Base-by-base conservation (phyloP, 2,888 invertebrate genomes). In the Ecliptopera silaceata region DNA sequence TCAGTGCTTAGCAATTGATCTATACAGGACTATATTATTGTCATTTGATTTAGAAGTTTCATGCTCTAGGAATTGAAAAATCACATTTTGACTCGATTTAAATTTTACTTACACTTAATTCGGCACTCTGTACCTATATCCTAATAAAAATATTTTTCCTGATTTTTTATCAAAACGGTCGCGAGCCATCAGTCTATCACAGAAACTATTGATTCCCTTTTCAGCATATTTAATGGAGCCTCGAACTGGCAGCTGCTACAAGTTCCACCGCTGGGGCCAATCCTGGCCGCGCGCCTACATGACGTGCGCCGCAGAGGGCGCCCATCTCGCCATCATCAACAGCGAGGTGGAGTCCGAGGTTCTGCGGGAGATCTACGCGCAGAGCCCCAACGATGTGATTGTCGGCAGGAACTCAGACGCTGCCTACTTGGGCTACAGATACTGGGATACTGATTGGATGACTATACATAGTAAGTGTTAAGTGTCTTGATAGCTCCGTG, bases 281-380 rank as follows among this genome's bases (percentile, higher is more conserved):
- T 71, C 65, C 1, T 84, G 79, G 74, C 63, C 72, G 0, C 63
- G 75, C 0, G 84, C 82, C 0, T 73, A 70, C 65, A 76, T 77
- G 69, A 61, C 76, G 0, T 84, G 84, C 32, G 53, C 69, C 1
- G 78, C 79, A 0, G 84, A 84, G 47, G 80, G 80, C 3, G 80
- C 72, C 0, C 61, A 84, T 56, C 69, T 84, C 13, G 71, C 70
- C 6, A 68, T 84, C 46, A 72, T 83, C 52, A 82, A 84, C 64
- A 77, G 71, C 4, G 71, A 71, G 0, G 17, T 4, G 0, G 82
- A 82, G 55, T 68, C 70, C 0, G 20, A 26, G 1, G 68, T 75
- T 1, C 13, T 80, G 0, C 66, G 12, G 4, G 67, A 74, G 0
- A 55, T 78, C 0, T 75, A 71, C 5, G 64, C 51, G 0, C 67